Base-by-base conservation (phyloP, 1,140 invertebrate species). In the Apis dorsata region DNA sequence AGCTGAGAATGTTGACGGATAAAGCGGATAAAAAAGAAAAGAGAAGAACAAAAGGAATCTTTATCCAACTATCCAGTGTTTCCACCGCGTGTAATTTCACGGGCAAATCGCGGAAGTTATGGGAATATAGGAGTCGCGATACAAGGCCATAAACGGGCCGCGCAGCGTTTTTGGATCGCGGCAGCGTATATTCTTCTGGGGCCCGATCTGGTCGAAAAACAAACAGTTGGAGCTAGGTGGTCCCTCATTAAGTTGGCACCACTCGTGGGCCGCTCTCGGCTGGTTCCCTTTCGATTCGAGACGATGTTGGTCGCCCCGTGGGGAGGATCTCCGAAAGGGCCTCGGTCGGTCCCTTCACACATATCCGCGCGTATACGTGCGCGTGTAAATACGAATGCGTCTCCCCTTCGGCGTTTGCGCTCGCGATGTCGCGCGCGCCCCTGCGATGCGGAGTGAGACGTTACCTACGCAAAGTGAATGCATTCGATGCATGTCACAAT, bases 231-330 rank as follows among this genome's bases (percentile, higher is more conserved):
- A 90, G 85, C 83, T 90, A 89, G 86, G 84, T 90, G 88, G 87
- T 88, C 90, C 88, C 89, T 91, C 90, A 90, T 91, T 91, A 90
- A 90, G 87, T 91, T 90, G 87, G 88, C 89, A 91, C 90, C 86
- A 90, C 85, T 85, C 81, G 62, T 57, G 62, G 75, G 78, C 84
- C 19, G 44, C 24, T 65, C 15, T 63, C 17, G 59, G 44, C 72
- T 81, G 83, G 82, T 90, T 88, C 84, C 84, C 85, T 84, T 86
- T 89, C 86, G 81, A 84, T 81, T 83, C 80, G 74, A 85, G 81
- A 81, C 59, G 83, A 86, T 87, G 79, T 85, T 59, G 82, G 73
- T 62, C 88, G 82, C 85, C 86, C 80, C 76, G 62, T 79, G 79
- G 86, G 83, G 79, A 82, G 84, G 73, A 62, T 78, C 68, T 28